Evolutionary conservation across 2,888 invertebrate species (phyloP), one percentile per base, ranked within the genome.

Genomic region (Pseudoips prasinana): DNA sequence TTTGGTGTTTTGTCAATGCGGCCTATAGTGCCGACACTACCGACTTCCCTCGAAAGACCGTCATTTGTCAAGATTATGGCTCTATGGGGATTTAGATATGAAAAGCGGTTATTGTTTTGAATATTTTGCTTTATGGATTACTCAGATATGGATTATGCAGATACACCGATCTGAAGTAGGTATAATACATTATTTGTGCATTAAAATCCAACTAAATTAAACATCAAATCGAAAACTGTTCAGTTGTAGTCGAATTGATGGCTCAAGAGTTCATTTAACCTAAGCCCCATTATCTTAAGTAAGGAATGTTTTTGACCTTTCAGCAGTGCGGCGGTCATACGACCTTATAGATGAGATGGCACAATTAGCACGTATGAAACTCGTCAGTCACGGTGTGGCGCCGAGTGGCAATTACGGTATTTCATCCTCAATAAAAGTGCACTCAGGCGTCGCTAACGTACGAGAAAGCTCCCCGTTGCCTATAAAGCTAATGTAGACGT

Each of bases 31-130:
- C 73, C 73, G 77, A 76, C 75, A 73, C 75, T 77, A 74, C 73
- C 73, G 77, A 76, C 75, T 77, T 78, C 72, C 75, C 78, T 78
- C 68, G 66, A 75, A 77, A 77, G 78, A 86, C 86, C 81, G 77
- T 82, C 77, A 85, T 86, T 87, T 87, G 83, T 86, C 87, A 87
- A 79, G 86, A 86, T 85, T 87, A 86, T 79, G 67, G 73, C 74
- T 76, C 75, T 78, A 77, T 66, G 74, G 74, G 79, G 74, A 84
- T 84, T 76, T 78, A 81, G 81, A 80, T 81, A 82, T 81, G 81
- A 79, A 79, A 77, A 77, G 78, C 72, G 70, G 83, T 84, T 85
- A 85, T 84, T 87, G 83, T 87, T 86, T 86, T 73, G 80, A 77
- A 80, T 84, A 79, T 78, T 76, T 82, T 59, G 67, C 33, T 71